phyloP scores from a whole-genome alignment of 2,797 vertebrate genomes.

The Propithecus deckenii region DNA sequence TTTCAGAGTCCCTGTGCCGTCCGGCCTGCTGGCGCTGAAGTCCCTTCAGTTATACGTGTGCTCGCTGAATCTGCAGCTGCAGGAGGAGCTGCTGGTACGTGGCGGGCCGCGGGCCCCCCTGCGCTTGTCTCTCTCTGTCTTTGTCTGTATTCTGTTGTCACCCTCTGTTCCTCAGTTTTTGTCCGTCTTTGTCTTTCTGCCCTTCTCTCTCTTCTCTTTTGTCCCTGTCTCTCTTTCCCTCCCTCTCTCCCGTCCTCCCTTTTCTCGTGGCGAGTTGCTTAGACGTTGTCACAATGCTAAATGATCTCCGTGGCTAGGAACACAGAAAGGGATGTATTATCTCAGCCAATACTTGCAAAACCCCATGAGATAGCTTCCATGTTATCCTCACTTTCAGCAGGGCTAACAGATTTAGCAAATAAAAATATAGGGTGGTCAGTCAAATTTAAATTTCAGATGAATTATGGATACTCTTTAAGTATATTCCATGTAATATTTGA shows the following conservation, averaged over 20 bases:
- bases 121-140: background rate
- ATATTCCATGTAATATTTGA: background rate
- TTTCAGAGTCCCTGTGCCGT: constrained; percentile 93
- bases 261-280: background rate
- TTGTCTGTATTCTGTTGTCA: background rate
- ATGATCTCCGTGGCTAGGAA: background rate
- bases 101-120: accelerated
- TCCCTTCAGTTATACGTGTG: constrained; percentile 94
- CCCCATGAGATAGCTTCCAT: background rate
- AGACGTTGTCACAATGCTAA: background rate
- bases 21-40: constrained; percentile 87
- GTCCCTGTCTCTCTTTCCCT: background rate
- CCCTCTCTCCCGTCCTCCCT: background rate
- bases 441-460: background rate
- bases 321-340: background rate
- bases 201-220: background rate
- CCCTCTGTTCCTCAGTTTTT: background rate
- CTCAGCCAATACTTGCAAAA: background rate
- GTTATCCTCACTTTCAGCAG: background rate
- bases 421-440: background rate
- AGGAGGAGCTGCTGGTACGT: constrained; percentile 94
- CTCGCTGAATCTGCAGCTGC: constrained; percentile 90
- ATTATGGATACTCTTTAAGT: background rate
- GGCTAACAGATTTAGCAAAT: background rate
- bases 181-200: background rate